Percentiles rank a stretch among this genome's conserved stretches.
These are phyloP conservation scores for Corythaeola cristata DNA, from an alignment of 2,113 vertebrate species.

Conservation along the genomic window DNA sequence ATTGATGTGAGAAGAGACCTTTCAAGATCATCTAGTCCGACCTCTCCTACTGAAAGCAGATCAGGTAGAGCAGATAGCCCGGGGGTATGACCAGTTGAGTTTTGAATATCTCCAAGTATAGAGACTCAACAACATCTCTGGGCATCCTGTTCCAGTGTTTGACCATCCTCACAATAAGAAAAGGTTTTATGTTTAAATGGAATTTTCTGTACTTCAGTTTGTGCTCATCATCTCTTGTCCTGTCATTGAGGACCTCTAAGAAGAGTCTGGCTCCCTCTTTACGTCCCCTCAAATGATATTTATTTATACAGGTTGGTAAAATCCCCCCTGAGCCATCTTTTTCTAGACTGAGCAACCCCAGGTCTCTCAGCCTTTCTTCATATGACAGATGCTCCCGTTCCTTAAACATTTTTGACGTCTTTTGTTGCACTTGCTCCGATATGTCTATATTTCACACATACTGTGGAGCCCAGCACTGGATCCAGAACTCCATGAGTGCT, in stretches of 20 bases:
- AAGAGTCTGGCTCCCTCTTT: background rate
- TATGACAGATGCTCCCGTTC: background rate
- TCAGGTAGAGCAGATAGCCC: background rate
- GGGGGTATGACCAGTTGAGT: background rate
- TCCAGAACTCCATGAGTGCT: background rate
- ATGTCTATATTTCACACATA: background rate
- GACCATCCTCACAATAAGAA: background rate
- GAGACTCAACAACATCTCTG: background rate
- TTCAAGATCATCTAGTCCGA: background rate
- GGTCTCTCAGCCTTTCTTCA: background rate
- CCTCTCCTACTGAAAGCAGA: background rate
- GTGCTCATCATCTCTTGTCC: background rate
- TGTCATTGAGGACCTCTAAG: background rate
- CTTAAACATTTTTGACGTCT: background rate
- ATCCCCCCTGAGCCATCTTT: background rate
- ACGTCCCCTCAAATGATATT: background rate
- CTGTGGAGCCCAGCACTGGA: background rate
- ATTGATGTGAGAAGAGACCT: background rate
- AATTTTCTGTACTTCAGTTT: background rate
- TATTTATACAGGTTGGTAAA: background rate
- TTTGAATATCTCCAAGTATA: background rate
- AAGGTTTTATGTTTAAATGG: background rate
- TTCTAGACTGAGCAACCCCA: background rate
- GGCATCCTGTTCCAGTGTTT: background rate
- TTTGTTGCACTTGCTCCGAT: background rate